Base-by-base conservation (phyloP, 2,113 vertebrate species). In the Bujurquina vittata region DNA sequence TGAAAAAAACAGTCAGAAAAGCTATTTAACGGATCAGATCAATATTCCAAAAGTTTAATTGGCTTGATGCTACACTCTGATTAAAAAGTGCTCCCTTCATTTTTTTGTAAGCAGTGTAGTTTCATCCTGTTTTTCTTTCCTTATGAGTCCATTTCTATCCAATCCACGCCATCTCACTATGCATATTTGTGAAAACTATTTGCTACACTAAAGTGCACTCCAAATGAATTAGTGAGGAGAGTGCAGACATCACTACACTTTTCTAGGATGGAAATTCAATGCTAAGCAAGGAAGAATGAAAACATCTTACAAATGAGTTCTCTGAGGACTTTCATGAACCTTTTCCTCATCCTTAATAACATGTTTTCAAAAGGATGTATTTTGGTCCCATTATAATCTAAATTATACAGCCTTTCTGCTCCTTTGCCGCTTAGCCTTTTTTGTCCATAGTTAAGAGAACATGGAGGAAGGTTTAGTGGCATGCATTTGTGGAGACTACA, bases 231-330 rank as follows among this genome's bases (percentile, higher is more conserved):
- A 82, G 35, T 63, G 61, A 20, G n/a, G n/a, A 54, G 67, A 54
- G 26, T 9, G 29, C 40, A 20, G 67, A 77, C 23, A 4, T 87
- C 80, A 79, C 61, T 26, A 52, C 77, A 63, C 20, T 10, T 35
- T 46, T 9, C 72, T 57, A 73, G 15, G 15, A 75, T 52, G 29
- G 57, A 11, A 80, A 73, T 57, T 52, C 59, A 58, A 11, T 77
- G 49, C 80, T 65, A 84, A 81, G 59, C 23, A 55, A 52, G 46
- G 57, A 73, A 10, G 57, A 3, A 78, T 62, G 58, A 75, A 81
- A 84, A 20, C 40, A 26, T 56, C 63, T 69, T 46, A 77, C 52
- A 90, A 83, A 89, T 84, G 2, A 86, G 23, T 80, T 78, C 80
- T 87, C 74, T 18, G 29, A 74, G 72, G 75, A 78, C 59, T 67